phyloP scores from a whole-genome alignment of 92 coral and sea anemone genomes.

The Parazoanthus atlanticus region DNA sequence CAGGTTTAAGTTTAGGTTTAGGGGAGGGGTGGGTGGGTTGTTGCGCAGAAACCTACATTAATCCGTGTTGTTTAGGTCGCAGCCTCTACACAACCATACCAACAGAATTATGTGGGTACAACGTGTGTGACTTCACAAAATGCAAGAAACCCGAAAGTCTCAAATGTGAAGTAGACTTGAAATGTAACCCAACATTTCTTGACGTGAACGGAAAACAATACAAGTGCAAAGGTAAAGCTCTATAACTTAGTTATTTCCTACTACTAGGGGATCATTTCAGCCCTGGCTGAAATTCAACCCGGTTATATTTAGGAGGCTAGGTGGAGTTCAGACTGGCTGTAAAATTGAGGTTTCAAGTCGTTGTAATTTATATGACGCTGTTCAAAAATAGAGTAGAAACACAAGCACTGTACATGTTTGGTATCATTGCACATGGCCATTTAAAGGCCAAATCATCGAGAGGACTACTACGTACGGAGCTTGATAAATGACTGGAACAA shows the following conservation, averaged over 20 bases:
- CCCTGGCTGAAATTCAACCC: background rate
- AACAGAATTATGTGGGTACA: slow-evolving; percentile 28
- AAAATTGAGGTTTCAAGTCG: background rate
- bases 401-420: background rate
- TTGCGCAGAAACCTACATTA: too few species aligned
- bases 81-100: slow-evolving; percentile 28
- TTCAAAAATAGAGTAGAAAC: background rate
- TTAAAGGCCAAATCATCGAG: too few species aligned
- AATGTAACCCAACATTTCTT: slow-evolving; percentile 56
- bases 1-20: too few species aligned
- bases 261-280: too few species aligned
- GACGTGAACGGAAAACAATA: slow-evolving; percentile 32
- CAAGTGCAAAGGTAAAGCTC: slow-evolving; percentile 44
- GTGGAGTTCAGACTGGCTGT: background rate
- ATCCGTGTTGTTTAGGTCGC: background rate
- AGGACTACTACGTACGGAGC: too few species aligned
- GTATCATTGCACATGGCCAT: too few species aligned
- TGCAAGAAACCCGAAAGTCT: slow-evolving; percentile 30
- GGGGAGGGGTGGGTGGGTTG: too few species aligned
- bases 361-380: too few species aligned
- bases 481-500: too few species aligned
- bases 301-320: background rate
- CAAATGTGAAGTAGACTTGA: slow-evolving; percentile 51
- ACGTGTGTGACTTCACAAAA: slow-evolving; percentile 49
- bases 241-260: background rate